Percentiles rank a stretch among this genome's conserved stretches.
phyloP scores from a whole-genome alignment of 1,140 invertebrate genomes.

The Stegodyphus mimosarum region DNA sequence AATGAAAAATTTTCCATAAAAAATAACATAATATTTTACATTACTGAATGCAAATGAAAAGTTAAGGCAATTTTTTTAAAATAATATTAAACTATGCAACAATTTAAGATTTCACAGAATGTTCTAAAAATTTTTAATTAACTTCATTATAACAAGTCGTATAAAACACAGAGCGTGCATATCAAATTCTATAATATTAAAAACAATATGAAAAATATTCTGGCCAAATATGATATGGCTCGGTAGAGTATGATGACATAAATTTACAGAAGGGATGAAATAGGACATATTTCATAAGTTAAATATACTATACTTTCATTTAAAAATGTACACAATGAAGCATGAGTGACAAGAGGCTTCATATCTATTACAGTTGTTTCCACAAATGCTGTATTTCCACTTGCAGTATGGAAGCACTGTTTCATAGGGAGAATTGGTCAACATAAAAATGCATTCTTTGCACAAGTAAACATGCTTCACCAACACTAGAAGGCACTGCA shows the following conservation, averaged over 20 bases:
- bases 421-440: neutral
- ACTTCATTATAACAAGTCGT: conserved; percentile 33
- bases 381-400: neutral
- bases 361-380: conserved; percentile 3
- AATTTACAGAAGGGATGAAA: conserved; percentile 33
- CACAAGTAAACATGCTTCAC: conserved; percentile 7
- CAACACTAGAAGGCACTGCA: conserved; percentile 42
- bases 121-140: conserved; percentile 5
- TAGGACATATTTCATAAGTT: conserved; percentile 41
- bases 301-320: conserved; percentile 32
- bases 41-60: no score
- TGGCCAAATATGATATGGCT: conserved; percentile 54
- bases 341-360: neutral
- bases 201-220: conserved; percentile 53
- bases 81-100: no score
- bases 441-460: neutral
- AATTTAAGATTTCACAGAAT: no score
- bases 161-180: conserved; percentile 52
- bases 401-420: conserved; percentile 21
- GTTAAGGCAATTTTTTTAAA: no score
- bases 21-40: no score
- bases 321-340: conserved; percentile 27
- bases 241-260: conserved; percentile 20
- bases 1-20: no score
- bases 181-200: conserved; percentile 50